A percentile compares a stretch with the other conserved stretches of the same genome.
Conservation (phyloP, 2,113 vertebrate genomes). For the Pedionomus torquatus region DNA sequence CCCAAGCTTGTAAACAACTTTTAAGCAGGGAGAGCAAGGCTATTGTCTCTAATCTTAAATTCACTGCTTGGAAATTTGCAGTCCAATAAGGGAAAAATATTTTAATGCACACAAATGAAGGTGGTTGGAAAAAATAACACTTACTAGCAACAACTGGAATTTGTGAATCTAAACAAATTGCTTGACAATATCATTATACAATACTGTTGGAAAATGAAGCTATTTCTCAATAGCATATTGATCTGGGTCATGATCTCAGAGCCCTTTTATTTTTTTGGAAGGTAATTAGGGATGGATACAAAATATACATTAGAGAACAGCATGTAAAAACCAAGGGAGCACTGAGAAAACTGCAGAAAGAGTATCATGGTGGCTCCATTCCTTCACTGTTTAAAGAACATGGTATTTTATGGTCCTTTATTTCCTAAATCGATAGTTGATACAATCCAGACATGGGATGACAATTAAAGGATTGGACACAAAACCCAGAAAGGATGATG, state of each 20-base stretch:
- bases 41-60: neutral
- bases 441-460: neutral
- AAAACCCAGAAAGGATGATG: neutral
- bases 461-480: neutral
- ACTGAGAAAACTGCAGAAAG: neutral
- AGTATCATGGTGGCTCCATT: neutral
- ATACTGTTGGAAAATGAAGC: neutral
- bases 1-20: neutral
- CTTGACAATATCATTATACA: neutral
- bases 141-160: neutral
- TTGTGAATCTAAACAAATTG: neutral
- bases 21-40: neutral
- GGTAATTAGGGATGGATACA: neutral
- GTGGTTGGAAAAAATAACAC: neutral
- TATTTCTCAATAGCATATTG: neutral
- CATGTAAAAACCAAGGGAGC: neutral
- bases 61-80: neutral
- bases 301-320: neutral
- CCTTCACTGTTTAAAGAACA: neutral
- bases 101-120: neutral
- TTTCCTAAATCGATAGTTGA: neutral
- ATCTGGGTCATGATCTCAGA: neutral
- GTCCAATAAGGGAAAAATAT: neutral
- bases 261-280: neutral
- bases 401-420: neutral